Percentiles rank a stretch among this genome's conserved stretches.
These are phyloP conservation scores for Thymelicus acteon DNA, from an alignment of 2,888 invertebrate genomes.

Conservation along the genomic window DNA sequence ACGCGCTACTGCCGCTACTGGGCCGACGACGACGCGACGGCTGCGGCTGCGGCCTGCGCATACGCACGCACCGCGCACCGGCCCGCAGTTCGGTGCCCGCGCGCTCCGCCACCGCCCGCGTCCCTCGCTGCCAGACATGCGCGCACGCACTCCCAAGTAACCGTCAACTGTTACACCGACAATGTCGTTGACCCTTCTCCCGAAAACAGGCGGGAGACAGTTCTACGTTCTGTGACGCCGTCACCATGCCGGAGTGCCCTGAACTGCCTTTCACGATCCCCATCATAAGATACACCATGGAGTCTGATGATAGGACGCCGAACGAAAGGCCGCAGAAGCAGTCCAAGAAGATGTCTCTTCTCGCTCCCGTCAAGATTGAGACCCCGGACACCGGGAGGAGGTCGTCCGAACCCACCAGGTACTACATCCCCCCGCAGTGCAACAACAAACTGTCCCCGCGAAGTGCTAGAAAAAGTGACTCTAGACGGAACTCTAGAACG, in stretches of 20 bases:
- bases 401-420: slow-evolving; percentile 72
- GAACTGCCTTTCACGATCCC: slow-evolving; percentile 77
- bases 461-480: slow-evolving; percentile 73
- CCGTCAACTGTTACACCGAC: slow-evolving; percentile 46
- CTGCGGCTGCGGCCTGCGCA: neutral
- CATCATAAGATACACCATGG: slow-evolving; percentile 79
- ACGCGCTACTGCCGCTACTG: neutral
- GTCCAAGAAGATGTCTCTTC: slow-evolving; percentile 75
- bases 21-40: neutral
- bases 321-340: slow-evolving; percentile 61
- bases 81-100: slow-evolving; percentile 50
- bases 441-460: slow-evolving; percentile 76
- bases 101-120: slow-evolving; percentile 58
- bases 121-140: slow-evolving; percentile 41
- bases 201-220: slow-evolving; percentile 49
- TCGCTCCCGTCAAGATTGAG: slow-evolving; percentile 77
- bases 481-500: slow-evolving; percentile 66
- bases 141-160: slow-evolving; percentile 39
- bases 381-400: slow-evolving; percentile 73
- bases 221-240: slow-evolving; percentile 60
- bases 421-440: slow-evolving; percentile 79
- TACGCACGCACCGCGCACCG: neutral
- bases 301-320: slow-evolving; percentile 65
- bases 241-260: slow-evolving; percentile 80
- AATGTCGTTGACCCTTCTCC: slow-evolving; percentile 61